Evolutionary conservation across 2,888 invertebrate genomes (phyloP).

Genomic region (Acrobasis suavella): DNA sequence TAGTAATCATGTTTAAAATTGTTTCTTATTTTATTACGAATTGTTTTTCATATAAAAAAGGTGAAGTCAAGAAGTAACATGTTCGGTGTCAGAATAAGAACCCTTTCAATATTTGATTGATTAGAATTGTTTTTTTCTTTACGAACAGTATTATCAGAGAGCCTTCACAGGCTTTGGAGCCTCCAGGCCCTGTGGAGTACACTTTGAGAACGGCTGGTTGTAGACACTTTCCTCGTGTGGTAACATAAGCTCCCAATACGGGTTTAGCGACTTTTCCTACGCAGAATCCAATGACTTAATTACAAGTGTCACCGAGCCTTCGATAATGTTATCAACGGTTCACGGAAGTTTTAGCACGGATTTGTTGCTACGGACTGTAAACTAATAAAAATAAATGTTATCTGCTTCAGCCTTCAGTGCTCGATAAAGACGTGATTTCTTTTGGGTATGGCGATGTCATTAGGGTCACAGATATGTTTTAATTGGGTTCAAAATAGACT

Average conservation of each 20-base stretch:
- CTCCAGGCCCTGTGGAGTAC: too few species aligned
- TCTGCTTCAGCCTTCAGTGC: slow-evolving; percentile 5
- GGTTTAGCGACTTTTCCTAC: slow-evolving; percentile 48
- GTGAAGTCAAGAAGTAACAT: too few species aligned
- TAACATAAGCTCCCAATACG: slow-evolving; percentile 31
- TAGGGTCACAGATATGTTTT: not conserved
- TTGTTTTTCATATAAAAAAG: too few species aligned
- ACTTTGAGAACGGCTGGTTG: too few species aligned
- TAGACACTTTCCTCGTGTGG: slow-evolving; percentile 42
- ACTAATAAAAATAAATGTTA: slow-evolving; percentile 6
- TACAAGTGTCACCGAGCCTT: slow-evolving; percentile 38
- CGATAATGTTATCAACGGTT: slow-evolving; percentile 31
- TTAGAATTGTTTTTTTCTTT: too few species aligned
- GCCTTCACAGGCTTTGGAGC: too few species aligned
- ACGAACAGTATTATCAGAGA: too few species aligned
- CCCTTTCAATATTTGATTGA: too few species aligned
- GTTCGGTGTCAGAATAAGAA: too few species aligned
- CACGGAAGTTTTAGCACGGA: slow-evolving; percentile 12
- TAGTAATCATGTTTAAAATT: too few species aligned
- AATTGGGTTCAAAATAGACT: too few species aligned
- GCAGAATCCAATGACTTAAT: slow-evolving; percentile 44
- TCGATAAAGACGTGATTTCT: slow-evolving; percentile 1
- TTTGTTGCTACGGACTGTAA: slow-evolving; percentile 15
- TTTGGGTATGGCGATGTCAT: not conserved
- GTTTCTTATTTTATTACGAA: too few species aligned